A percentile compares a stretch with the other conserved stretches of the same genome.
Conservation (phyloP, 2,888 invertebrate species). For the Trichacis sp. region DNA sequence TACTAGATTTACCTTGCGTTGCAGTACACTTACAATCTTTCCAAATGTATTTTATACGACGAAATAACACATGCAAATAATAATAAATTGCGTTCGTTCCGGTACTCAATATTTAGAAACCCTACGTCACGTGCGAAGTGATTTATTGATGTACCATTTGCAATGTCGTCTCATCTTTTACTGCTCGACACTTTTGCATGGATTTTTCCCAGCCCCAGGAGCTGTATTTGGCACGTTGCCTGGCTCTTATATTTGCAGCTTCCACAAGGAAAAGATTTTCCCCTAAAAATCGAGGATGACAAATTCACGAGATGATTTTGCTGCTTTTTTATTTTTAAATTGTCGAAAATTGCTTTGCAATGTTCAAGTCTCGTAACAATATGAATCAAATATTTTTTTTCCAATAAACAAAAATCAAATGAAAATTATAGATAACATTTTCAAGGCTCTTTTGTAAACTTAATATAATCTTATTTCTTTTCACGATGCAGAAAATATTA, state of each 20-base stretch:
- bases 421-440: too few species aligned
- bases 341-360: not conserved
- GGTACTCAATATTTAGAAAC: not conserved
- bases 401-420: not conserved
- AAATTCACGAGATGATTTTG: constrained; percentile 7
- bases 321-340: not conserved
- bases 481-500: too few species aligned
- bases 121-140: not conserved
- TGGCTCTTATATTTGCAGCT: constrained; percentile 7
- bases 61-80: not conserved
- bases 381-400: too few species aligned
- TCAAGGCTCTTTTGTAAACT: too few species aligned
- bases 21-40: too few species aligned
- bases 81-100: not conserved
- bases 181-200: constrained; percentile 8
- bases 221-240: constrained; percentile 24
- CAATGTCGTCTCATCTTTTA: constrained; percentile 1
- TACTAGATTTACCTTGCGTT: too few species aligned
- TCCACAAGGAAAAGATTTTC: constrained; percentile 3
- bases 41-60: not conserved
- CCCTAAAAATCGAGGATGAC: constrained; percentile 15
- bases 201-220: constrained; percentile 15
- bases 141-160: constrained; percentile 4
- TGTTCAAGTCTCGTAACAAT: too few species aligned
- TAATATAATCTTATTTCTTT: too few species aligned